Conservation (phyloP, 1,140 invertebrate genomes). For the Globodera rostochiensis region DNA sequence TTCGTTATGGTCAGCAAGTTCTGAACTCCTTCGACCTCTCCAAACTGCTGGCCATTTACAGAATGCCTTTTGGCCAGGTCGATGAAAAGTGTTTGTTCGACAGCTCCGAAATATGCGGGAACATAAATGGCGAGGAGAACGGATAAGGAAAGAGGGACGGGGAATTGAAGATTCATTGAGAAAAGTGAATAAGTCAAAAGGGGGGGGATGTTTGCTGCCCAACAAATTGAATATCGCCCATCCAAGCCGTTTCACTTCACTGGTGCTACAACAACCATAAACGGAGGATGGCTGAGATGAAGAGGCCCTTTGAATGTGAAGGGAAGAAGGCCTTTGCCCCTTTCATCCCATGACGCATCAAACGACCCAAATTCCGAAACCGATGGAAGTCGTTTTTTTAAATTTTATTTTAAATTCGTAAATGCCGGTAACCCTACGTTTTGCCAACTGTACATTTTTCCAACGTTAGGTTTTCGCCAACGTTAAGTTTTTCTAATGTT, state of each 20-base stretch:
- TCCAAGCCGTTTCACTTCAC: no score
- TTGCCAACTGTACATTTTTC: no score
- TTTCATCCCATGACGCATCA: not conserved
- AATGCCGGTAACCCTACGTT: no score
- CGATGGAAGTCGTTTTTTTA: not conserved
- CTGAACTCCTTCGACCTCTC: constrained; percentile 2
- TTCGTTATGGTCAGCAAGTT: constrained; percentile 12
- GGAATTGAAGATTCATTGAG: not conserved
- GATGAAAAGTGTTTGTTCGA: not conserved
- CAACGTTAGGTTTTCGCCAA: no score
- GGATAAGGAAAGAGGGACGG: not conserved
- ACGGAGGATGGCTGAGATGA: not conserved
- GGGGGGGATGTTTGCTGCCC: not conserved
- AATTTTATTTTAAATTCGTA: not conserved
- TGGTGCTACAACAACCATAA: no score
- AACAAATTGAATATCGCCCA: no score
- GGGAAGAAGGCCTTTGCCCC: no score
- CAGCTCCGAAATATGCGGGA: not conserved
- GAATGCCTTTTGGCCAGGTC: constrained; percentile 14
- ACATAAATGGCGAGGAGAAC: not conserved
- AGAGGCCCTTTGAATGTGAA: not conserved
- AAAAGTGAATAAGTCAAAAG: not conserved
- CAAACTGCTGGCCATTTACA: constrained; percentile 2
- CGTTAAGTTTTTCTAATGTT: no score
- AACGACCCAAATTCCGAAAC: not conserved